Base-by-base conservation (phyloP, 2,113 vertebrate species). In the Silurus glanis region DNA sequence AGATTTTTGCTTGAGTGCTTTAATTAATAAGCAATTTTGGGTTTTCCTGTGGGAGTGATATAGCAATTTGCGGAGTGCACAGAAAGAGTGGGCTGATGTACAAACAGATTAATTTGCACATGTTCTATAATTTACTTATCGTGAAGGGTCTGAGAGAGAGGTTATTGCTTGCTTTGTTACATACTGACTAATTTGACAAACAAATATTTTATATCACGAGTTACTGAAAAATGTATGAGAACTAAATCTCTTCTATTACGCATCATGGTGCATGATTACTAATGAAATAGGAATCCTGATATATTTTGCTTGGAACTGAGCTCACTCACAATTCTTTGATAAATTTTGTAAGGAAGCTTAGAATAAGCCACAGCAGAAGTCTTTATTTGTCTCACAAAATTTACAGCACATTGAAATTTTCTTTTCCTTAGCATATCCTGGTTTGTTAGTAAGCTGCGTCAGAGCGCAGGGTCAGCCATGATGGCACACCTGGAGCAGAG, bases 1-100 rank as follows among this genome's bases (percentile, higher is more conserved):
- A 53, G 37, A 86, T 80, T 71, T 86, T 80, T 86, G 76, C 53
- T 69, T 21, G 64, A 85, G 62, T 80, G 55, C 85, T 81, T 81
- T 86, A 86, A 86, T 86, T 81, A 86, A 71, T 86, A 86, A 81
- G 85, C 78, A 86, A 72, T 86, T 81, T 61, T 59, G 55, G 64
- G 64, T 66, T 81, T 86, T 86, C 85, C 78, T 72, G 66, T 86
- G 64, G 85, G 85, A 81, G 85, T 72, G 66, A 86, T 81, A 80
- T 80, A 86, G 66, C 64, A 80, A 86, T 81, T 59, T 80, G 85
- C 6, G 14, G 53, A 80, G 76, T 51, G 53, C 76, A 71, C 53
- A 47, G 25, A 59, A 80, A 58, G 61, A 85, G 85, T 86, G 85
- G 85, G 85, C 76, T 61, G 78, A 86, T 86, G 66, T 72, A 80